A percentile compares a stretch with the other conserved stretches of the same genome.
These are phyloP conservation scores for Carassius auratus DNA, from an alignment of 2,113 vertebrate species.

Conservation along the genomic window DNA sequence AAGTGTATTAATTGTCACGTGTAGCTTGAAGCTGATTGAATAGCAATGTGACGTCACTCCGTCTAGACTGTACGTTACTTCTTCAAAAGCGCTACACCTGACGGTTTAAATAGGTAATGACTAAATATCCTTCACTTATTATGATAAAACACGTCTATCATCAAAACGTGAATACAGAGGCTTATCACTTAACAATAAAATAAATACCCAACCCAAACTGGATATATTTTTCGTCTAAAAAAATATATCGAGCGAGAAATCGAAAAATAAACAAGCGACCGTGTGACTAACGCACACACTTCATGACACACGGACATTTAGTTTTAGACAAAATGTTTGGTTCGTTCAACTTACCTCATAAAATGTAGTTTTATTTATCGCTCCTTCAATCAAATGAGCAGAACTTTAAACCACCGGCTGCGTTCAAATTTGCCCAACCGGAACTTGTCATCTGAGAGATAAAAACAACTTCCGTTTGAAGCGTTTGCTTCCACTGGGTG, in stretches of 20 bases:
- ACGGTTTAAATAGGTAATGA: no score
- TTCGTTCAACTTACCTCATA: not conserved
- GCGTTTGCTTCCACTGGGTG: no score
- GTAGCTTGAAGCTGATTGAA: no score
- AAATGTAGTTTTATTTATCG: not conserved
- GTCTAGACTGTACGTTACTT: no score
- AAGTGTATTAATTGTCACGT: no score
- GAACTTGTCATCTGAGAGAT: not conserved
- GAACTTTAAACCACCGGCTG: not conserved
- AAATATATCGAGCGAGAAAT: not conserved
- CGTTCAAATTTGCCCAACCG: constrained; percentile 18
- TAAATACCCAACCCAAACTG: not conserved
- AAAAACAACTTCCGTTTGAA: not conserved
- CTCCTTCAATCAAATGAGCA: no score
- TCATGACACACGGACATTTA: not conserved
- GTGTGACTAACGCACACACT: not conserved
- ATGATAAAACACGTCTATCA: no score
- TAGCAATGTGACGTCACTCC: no score
- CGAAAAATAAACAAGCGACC: not conserved
- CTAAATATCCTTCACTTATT: no score
- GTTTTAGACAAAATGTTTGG: not conserved
- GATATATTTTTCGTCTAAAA: no score
- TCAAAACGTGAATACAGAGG: not conserved
- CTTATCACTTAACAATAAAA: not conserved
- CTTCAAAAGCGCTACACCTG: no score